Conservation (phyloP, 2,113 vertebrate species). For the Notothenia rossii region DNA sequence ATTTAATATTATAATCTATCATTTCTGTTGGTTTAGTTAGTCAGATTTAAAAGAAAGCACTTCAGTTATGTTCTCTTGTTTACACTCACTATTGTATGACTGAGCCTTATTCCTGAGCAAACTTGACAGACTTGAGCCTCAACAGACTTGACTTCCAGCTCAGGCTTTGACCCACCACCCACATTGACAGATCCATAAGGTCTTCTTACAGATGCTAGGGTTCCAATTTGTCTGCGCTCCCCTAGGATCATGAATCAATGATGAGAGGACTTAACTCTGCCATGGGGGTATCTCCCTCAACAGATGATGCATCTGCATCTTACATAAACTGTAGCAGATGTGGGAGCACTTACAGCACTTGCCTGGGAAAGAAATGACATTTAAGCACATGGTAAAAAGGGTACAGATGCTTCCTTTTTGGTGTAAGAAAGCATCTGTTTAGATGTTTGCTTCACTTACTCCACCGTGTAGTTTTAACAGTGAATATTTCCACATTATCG, state of each 20-base stretch:
- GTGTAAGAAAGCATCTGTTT: constrained; percentile 54
- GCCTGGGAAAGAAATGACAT: constrained; percentile 51
- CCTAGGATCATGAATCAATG: constrained; percentile 63
- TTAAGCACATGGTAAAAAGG: constrained; percentile 55
- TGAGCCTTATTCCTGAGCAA: neutral
- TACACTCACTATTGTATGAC: neutral
- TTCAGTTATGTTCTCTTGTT: neutral
- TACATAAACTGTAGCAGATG: constrained; percentile 74
- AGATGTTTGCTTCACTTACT: constrained; percentile 33
- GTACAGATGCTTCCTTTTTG: constrained; percentile 53
- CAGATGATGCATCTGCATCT: constrained; percentile 68
- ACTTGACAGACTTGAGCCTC: constrained; percentile 15
- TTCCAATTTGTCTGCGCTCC: constrained; percentile 57
- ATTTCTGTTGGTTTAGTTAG: constrained; percentile 2
- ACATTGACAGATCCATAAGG: constrained; percentile 45
- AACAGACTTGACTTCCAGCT: constrained; percentile 13
- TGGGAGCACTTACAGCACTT: constrained; percentile 61
- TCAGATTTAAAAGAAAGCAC: neutral
- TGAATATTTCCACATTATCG: constrained; percentile 1
- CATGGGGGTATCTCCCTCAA: constrained; percentile 25
- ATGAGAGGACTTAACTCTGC: constrained; percentile 57
- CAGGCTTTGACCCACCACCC: neutral
- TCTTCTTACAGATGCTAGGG: constrained; percentile 40
- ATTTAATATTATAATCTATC: no score
- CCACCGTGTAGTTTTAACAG: constrained; percentile 30